Conservation (phyloP, 2,113 vertebrate species). For the Pipra filicauda region DNA sequence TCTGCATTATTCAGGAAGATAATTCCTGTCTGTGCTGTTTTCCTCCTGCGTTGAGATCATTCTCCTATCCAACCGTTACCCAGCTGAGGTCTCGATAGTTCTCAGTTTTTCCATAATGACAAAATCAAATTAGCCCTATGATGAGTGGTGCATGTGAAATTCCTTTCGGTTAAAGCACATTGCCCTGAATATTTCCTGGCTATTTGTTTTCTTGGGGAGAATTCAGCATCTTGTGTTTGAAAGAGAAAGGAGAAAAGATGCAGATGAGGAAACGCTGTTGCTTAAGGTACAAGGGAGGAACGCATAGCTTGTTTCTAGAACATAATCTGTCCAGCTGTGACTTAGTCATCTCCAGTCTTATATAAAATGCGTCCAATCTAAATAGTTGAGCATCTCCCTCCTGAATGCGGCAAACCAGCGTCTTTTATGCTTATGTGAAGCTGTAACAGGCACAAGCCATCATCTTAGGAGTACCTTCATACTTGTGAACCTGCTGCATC, state of each 20-base stretch:
- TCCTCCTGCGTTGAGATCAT: constrained; percentile 8
- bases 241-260: neutral
- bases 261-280: constrained; percentile 16
- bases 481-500: constrained; percentile 54
- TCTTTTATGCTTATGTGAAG: constrained; percentile 16
- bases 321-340: constrained; percentile 52
- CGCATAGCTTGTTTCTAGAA: neutral
- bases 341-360: constrained; percentile 43
- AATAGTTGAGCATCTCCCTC: constrained; percentile 53
- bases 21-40: constrained; percentile 1
- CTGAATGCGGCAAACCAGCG: constrained; percentile 21
- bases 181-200: neutral
- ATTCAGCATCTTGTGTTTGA: neutral
- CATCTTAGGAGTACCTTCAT: constrained; percentile 21
- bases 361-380: neutral
- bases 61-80: neutral
- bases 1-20: neutral
- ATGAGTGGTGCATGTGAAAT: constrained; percentile 8
- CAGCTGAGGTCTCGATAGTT: constrained; percentile 31
- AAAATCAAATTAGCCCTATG: neutral
- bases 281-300: constrained; percentile 18
- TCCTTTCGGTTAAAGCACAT: neutral
- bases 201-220: neutral
- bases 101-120: constrained; percentile 57
- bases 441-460: constrained; percentile 1